Conservation (phyloP, 2,797 vertebrate species). For the Uromys caudimaculatus region DNA sequence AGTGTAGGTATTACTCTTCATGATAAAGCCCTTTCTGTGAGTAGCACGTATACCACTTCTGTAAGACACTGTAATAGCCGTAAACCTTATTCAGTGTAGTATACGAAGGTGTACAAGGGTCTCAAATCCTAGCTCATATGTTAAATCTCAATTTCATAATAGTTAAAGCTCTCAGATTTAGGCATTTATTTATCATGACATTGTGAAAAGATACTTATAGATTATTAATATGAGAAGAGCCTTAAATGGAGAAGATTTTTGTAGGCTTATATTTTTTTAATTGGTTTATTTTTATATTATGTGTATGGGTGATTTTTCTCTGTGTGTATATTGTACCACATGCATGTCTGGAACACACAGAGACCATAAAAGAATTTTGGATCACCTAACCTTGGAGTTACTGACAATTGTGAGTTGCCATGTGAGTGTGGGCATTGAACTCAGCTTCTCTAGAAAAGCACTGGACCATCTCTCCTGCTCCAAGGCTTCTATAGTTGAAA, state of each 20-base stretch:
- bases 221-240: background rate
- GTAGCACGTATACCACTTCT: background rate
- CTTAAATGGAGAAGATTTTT: background rate
- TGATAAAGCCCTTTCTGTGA: background rate
- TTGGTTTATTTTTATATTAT: background rate
- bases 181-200: background rate
- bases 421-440: background rate
- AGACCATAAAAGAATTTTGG: background rate
- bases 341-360: background rate
- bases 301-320: too few relatives aligned
- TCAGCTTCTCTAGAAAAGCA: background rate
- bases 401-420: background rate
- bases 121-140: background rate
- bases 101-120: background rate
- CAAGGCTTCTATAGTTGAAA: background rate
- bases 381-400: background rate
- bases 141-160: conserved; percentile 15
- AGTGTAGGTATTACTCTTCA: background rate
- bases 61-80: background rate
- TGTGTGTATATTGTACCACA: background rate
- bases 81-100: background rate
- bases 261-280: background rate
- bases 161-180: conserved; percentile 17
- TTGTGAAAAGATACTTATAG: background rate
- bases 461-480: too few relatives aligned